Conservation (phyloP, 2,797 vertebrate genomes). For the Myoxocephalus aenaeus region DNA sequence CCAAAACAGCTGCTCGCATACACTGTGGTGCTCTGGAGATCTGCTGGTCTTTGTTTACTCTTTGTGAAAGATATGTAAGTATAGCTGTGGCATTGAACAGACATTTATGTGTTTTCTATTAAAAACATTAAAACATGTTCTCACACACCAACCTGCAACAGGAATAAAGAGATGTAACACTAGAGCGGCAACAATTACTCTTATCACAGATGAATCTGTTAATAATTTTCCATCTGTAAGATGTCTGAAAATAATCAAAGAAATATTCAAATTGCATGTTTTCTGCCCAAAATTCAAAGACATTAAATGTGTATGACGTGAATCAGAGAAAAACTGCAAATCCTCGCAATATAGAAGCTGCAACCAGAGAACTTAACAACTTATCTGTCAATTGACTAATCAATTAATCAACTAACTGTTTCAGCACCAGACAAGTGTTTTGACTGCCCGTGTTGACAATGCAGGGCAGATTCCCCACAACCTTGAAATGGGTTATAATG, state of each 20-base stretch:
- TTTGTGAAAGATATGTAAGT: background rate
- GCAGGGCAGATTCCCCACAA: background rate
- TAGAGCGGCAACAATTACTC: background rate
- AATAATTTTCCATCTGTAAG: background rate
- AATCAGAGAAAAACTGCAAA: background rate
- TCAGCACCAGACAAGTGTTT: slow-evolving; percentile 14
- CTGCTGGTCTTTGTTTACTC: slow-evolving; percentile 13
- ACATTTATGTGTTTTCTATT: background rate
- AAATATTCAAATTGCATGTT: background rate
- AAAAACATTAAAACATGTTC: background rate
- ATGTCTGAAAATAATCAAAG: background rate
- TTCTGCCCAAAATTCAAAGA: background rate
- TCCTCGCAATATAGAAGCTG: background rate
- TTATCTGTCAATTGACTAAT: background rate
- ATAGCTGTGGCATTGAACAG: background rate
- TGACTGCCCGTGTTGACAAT: background rate
- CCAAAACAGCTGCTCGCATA: slow-evolving; percentile 31
- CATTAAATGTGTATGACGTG: background rate
- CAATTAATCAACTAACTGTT: background rate
- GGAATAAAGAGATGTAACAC: background rate
- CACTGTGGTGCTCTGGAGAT: background rate
- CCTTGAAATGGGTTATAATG: slow-evolving; percentile 28
- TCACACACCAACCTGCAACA: background rate
- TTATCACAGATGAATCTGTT: background rate
- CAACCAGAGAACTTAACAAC: background rate